Conservation (phyloP, 2,888 invertebrate species). For the Eupithecia inturbata region DNA sequence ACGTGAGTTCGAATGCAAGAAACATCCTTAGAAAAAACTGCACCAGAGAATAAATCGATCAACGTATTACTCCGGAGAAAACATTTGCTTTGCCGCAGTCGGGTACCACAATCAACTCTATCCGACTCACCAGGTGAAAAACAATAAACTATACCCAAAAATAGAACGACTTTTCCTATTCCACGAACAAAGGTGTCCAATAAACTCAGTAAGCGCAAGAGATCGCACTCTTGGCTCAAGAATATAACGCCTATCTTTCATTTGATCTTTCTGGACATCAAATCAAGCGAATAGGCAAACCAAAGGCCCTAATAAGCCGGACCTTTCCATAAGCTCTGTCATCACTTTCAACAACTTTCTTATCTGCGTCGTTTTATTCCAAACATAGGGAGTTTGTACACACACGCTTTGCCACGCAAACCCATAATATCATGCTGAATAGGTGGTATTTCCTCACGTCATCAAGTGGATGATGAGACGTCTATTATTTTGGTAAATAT, state of each 20-base stretch:
- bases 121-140: conserved; percentile 8
- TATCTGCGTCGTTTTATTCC: conserved; percentile 13
- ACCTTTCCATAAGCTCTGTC: conserved; percentile 30
- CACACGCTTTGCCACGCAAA: not conserved
- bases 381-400: conserved; percentile 6
- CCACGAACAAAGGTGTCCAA: conserved; percentile 9
- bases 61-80: not conserved
- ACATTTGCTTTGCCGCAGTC: conserved; percentile 11
- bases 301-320: conserved; percentile 21
- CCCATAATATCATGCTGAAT: not conserved
- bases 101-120: not conserved
- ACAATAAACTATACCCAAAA: conserved; percentile 6
- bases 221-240: conserved; percentile 4
- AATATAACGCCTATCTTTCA: conserved; percentile 24
- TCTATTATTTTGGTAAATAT: not conserved
- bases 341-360: conserved; percentile 28
- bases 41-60: not conserved
- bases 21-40: not conserved
- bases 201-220: conserved; percentile 6
- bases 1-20: not conserved
- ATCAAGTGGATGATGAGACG: not conserved
- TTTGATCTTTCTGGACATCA: conserved; percentile 31
- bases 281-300: conserved; percentile 29
- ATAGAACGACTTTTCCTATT: not conserved
- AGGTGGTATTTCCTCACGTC: conserved; percentile 1